A percentile compares a stretch with the other conserved stretches of the same genome.
phyloP scores from a whole-genome alignment of 2,797 vertebrate species.

The Sebastes cheni region DNA sequence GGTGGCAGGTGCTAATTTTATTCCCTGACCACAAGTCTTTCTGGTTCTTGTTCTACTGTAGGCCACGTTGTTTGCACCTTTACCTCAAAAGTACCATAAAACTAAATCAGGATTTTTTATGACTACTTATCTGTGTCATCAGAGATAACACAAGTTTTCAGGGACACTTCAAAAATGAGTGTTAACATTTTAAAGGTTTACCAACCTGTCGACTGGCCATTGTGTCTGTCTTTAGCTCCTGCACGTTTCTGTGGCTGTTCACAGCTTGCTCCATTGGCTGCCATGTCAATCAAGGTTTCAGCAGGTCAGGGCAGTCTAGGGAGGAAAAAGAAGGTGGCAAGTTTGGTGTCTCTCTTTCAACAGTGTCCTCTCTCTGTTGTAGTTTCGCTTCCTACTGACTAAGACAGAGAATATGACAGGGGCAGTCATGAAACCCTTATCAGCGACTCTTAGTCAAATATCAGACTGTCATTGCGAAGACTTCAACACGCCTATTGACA shows the following conservation, averaged over 20 bases:
- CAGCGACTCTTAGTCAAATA: not conserved
- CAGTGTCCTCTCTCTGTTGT: not conserved
- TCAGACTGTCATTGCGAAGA: not conserved
- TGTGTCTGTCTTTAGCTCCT: constrained; percentile 90
- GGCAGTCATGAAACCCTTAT: constrained; percentile 3
- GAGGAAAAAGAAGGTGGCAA: constrained; percentile 1
- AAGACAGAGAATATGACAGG: not conserved
- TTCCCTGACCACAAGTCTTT: not conserved
- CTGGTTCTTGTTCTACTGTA: not conserved
- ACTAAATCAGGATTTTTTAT: not conserved
- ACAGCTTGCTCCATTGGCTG: constrained; percentile 93
- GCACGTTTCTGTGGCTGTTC: constrained; percentile 89
- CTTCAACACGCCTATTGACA: constrained; percentile 22
- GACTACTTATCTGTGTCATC: constrained; percentile 8
- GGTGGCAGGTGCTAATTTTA: too few species aligned
- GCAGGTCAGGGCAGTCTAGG: constrained; percentile 71
- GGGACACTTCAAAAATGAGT: not conserved
- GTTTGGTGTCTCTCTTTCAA: not conserved
- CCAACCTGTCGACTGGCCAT: constrained; percentile 91
- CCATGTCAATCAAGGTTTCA: constrained; percentile 88
- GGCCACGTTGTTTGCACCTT: not conserved
- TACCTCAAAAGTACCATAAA: constrained; percentile 16
- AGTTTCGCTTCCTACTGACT: not conserved
- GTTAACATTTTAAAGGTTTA: not conserved
- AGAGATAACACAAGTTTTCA: not conserved